Base-by-base conservation (phyloP, 2,797 vertebrate genomes). In the Dromococcyx pavoninus region DNA sequence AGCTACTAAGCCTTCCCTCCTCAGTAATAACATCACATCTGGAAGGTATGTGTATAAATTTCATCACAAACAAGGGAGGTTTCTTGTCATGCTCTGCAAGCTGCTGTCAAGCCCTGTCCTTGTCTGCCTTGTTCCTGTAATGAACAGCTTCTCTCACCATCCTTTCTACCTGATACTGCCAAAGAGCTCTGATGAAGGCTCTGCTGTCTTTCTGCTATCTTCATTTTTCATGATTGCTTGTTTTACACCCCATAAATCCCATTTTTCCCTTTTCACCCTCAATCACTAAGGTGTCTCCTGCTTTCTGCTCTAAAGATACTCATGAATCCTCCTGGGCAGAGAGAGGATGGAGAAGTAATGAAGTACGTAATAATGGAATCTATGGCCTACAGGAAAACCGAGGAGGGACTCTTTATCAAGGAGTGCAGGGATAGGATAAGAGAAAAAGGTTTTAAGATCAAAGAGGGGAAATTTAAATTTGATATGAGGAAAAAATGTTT, bases 21-120 rank as follows among this genome's bases (percentile, higher is more conserved):
- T 93, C 35, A 72, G 54, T 35, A 66, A 60, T 6, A n/a, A 64
- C 2, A 30, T 58, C 86, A 18, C 96, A 22, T 82, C 96, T 51
- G 95, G n/a, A 72, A 97, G 97, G 98, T 98, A 97, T 0, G 94
- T 83, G 10, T 32, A 6, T 7, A 12, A 39, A 41, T 44, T 35
- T 37, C 35, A 5, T 6, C 41, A 1, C 3, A 28, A 83, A 35
- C 17, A 22, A 25, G 28, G 32, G 11, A 53, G 12, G 10, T 51
- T 77, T 56, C 48, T 81, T 78, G 28, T 37, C 43, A 2, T 0
- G 1, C 50, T 61, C 58, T 2, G 0, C 46, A 71, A 39, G 51
- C 58, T 91, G 70, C 64, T 80, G 70, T 44, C 33, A 53, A 78
- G 17, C 65, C 35, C 50, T 64, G 9, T 23, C 43, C 44, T 76